phyloP scores from a whole-genome alignment of 2,888 invertebrate species.

The Thera obeliscata region DNA sequence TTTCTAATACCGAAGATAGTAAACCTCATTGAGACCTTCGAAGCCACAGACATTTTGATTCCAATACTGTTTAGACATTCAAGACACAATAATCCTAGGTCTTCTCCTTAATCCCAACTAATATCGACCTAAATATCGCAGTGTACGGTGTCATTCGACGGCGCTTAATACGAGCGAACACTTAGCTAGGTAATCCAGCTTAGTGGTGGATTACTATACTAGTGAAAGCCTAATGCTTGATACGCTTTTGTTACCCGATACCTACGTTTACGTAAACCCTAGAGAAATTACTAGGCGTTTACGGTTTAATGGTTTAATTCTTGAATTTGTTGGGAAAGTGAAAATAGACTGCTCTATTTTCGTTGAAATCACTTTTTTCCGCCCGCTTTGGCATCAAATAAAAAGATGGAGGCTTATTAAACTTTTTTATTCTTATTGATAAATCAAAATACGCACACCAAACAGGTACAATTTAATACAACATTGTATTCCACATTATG shows the following conservation, averaged over 20 bases:
- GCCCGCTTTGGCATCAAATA: too few relatives aligned
- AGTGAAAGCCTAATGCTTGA: slow-evolving; percentile 70
- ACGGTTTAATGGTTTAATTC: slow-evolving; percentile 2
- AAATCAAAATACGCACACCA: too few relatives aligned
- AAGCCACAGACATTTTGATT: not conserved
- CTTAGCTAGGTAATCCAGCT: slow-evolving; percentile 77
- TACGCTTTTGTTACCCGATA: slow-evolving; percentile 68
- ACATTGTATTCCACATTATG: too few relatives aligned
- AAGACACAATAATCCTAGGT: slow-evolving; percentile 46
- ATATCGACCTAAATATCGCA: slow-evolving; percentile 55
- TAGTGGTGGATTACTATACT: slow-evolving; percentile 75
- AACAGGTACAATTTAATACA: too few relatives aligned
- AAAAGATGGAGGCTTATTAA: too few relatives aligned
- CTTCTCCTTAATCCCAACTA: slow-evolving; percentile 61
- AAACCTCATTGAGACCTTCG: not conserved
- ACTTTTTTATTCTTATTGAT: too few relatives aligned
- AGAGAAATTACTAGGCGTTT: slow-evolving; percentile 14
- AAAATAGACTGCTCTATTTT: not conserved
- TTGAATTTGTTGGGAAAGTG: not conserved
- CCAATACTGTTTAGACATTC: slow-evolving; percentile 33
- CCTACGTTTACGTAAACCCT: slow-evolving; percentile 33
- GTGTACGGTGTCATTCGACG: slow-evolving; percentile 61
- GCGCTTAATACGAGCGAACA: slow-evolving; percentile 66
- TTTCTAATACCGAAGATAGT: not conserved
- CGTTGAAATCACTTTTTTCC: too few relatives aligned